phyloP scores from a whole-genome alignment of 1,140 invertebrate genomes.

The Conus ventricosus region DNA sequence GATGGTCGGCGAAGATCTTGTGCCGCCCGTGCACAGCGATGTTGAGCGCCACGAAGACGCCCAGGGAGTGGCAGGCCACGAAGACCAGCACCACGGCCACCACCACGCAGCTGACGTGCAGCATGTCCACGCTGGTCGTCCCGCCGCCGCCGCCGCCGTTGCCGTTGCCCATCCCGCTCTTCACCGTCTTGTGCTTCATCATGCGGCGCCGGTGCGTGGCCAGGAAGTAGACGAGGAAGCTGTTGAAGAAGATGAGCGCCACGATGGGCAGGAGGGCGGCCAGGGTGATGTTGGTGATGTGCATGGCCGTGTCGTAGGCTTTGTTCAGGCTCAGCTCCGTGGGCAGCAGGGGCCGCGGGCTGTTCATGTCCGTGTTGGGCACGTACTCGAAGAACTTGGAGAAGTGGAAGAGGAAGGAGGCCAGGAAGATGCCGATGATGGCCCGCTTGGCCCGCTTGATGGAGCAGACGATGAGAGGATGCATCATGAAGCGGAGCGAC shows the following conservation, averaged over 20 bases:
- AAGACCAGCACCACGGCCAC: constrained; percentile 94
- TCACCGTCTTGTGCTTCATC: constrained; percentile 46
- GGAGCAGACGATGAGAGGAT: constrained; percentile 90
- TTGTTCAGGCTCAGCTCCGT: constrained; percentile 82
- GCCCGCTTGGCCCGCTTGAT: constrained; percentile 89
- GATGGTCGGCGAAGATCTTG: constrained; percentile 40
- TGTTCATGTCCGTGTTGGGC: constrained; percentile 70
- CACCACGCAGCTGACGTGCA: constrained; percentile 85
- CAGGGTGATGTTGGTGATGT: constrained; percentile 53
- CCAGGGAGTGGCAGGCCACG: constrained; percentile 83
- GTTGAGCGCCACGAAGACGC: constrained; percentile 52
- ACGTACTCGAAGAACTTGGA: constrained; percentile 78
- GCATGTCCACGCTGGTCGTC: constrained; percentile 50
- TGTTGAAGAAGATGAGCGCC: constrained; percentile 92
- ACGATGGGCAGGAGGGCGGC: constrained; percentile 91
- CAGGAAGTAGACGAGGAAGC: constrained; percentile 88
- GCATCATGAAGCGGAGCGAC: constrained; percentile 93
- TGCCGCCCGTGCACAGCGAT: constrained; percentile 50
- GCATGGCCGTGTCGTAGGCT: constrained; percentile 78
- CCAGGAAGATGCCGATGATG: constrained; percentile 86
- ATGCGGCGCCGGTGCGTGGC: constrained; percentile 83
- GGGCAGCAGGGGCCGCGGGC: constrained; percentile 78
- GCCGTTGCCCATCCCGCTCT: background rate
- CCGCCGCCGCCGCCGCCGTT: background rate
- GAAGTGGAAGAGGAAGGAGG: constrained; percentile 90